Percentiles rank a stretch among this genome's conserved stretches.
Evolutionary conservation across 30 jellyfish, hydroid and myxozoan species (phyloP).

Genomic region (Cassiopea andromeda): DNA sequence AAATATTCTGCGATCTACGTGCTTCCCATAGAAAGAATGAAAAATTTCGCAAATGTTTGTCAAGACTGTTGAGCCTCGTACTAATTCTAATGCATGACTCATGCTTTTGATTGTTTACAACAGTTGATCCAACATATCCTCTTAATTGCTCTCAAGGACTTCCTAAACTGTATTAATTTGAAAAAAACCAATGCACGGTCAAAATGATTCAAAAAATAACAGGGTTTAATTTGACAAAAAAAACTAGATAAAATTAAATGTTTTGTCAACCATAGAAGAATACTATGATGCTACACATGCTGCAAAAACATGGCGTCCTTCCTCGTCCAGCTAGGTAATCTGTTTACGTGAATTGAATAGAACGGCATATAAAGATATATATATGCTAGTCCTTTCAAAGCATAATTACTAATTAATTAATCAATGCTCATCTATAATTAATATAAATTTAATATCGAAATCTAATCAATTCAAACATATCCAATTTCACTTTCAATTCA

Average conservation of each 20-base stretch:
- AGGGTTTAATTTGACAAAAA: too few relatives aligned
- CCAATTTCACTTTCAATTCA: constrained; percentile 3
- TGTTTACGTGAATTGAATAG: not conserved
- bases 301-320: not conserved
- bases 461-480: not conserved
- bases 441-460: constrained; percentile 5
- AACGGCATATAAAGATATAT: not conserved
- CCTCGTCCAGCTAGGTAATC: not conserved
- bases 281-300: not conserved
- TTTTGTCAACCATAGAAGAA: not conserved
- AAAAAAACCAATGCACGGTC: too few relatives aligned
- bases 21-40: too few relatives aligned
- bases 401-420: constrained; percentile 22
- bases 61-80: too few relatives aligned
- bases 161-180: too few relatives aligned
- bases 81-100: too few relatives aligned
- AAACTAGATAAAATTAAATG: not conserved
- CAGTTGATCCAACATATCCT: too few relatives aligned
- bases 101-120: too few relatives aligned
- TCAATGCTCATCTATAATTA: constrained; percentile 33
- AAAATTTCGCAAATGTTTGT: too few relatives aligned
- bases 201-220: too few relatives aligned
- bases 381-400: not conserved
- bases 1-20: too few relatives aligned
- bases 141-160: too few relatives aligned